phyloP scores from a whole-genome alignment of 1,140 invertebrate species.

The Drosophila seguyi region DNA sequence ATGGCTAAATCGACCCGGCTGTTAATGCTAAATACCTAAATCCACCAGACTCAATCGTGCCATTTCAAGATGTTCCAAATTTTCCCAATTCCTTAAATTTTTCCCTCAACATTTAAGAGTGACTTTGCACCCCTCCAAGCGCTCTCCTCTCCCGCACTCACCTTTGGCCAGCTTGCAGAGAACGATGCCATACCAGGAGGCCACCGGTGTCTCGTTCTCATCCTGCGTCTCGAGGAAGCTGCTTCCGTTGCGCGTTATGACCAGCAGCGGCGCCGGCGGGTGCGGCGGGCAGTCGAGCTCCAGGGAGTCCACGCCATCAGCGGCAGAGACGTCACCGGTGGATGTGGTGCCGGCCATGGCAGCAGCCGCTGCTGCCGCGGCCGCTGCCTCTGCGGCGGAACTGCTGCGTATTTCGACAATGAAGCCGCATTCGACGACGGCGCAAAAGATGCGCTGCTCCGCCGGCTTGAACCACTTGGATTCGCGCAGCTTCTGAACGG shows the following conservation, averaged over 20 bases:
- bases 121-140: not conserved
- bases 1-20: not conserved
- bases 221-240: conserved; percentile 77
- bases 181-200: conserved; percentile 87
- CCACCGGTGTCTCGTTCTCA: conserved; percentile 79
- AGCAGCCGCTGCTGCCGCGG: conserved; percentile 55
- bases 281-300: conserved; percentile 61
- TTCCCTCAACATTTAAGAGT: too few species aligned
- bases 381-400: conserved; percentile 62
- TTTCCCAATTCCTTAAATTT: too few species aligned
- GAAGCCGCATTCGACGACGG: conserved; percentile 89
- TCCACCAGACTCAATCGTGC: not conserved
- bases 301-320: conserved; percentile 53
- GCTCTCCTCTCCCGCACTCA: conserved; percentile 68
- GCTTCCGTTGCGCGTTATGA: conserved; percentile 75
- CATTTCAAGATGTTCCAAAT: too few species aligned
- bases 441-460: conserved; percentile 88
- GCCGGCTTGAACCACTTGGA: conserved; percentile 89
- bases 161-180: conserved; percentile 89
- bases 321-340: conserved; percentile 21
- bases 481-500: conserved; percentile 89
- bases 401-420: conserved; percentile 88
- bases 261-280: conserved; percentile 38
- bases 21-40: not conserved
- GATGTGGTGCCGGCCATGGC: conserved; percentile 55